phyloP scores from a whole-genome alignment of 2,888 invertebrate genomes.

The Venusia cambrica region DNA sequence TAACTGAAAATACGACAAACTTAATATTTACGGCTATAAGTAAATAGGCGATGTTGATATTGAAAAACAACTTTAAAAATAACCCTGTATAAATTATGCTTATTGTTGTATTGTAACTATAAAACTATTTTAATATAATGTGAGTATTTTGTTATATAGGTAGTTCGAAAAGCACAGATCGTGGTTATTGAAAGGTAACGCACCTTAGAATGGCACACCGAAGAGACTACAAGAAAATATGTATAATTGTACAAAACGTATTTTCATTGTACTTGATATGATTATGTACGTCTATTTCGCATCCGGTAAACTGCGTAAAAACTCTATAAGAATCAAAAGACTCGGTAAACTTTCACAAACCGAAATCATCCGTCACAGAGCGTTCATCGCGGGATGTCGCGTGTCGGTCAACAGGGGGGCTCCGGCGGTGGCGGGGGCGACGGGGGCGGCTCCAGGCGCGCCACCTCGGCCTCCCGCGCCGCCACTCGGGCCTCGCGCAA shows the following conservation, averaged over 20 bases:
- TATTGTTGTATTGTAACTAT: conserved; percentile 68
- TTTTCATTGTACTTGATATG: conserved; percentile 74
- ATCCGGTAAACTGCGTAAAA: conserved; percentile 35
- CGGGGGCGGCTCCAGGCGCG: conserved; percentile 36
- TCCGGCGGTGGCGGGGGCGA: conserved; percentile 28
- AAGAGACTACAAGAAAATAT: conserved; percentile 60
- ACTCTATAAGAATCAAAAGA: conserved; percentile 37
- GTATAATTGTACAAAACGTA: conserved; percentile 63
- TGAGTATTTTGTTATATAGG: conserved; percentile 71
- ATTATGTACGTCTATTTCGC: conserved; percentile 65
- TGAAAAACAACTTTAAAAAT: conserved; percentile 60
- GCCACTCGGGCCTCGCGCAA: conserved; percentile 57
- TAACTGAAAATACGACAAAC: conserved; percentile 20
- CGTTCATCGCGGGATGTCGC: conserved; percentile 60
- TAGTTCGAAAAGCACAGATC: conserved; percentile 70
- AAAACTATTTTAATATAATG: conserved; percentile 65
- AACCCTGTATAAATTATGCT: conserved; percentile 81
- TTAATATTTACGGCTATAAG: conserved; percentile 30
- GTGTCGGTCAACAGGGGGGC: conserved; percentile 70
- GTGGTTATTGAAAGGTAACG: conserved; percentile 73
- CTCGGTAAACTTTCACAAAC: conserved; percentile 28
- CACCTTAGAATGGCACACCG: conserved; percentile 74
- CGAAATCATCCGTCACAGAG: conserved; percentile 34
- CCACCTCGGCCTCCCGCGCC: conserved; percentile 56
- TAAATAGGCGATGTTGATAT: conserved; percentile 25